These are phyloP conservation scores for Lycodopsis pacificus DNA, from an alignment of 2,797 vertebrate genomes.

Conservation along the genomic window DNA sequence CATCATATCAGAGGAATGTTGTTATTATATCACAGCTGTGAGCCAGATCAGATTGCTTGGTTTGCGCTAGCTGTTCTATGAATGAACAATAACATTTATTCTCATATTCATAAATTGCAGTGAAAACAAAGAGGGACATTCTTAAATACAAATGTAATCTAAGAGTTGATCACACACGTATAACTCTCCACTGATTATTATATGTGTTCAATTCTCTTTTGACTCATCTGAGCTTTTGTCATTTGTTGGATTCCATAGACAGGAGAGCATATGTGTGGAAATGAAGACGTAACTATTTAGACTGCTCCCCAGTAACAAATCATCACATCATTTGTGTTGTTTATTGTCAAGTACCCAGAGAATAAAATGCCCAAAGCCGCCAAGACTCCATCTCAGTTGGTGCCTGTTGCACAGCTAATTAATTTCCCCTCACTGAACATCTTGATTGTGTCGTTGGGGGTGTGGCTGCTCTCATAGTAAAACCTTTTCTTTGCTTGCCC, in stretches of 20 bases:
- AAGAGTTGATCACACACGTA: not conserved
- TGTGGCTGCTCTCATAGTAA: constrained; percentile 55
- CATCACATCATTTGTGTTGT: constrained; percentile 10
- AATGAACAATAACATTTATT: too few species aligned
- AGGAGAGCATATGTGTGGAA: not conserved
- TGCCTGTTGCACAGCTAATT: constrained; percentile 41
- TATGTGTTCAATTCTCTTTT: not conserved
- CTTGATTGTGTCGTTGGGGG: constrained; percentile 52
- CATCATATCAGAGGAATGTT: too few species aligned
- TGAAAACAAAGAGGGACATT: not conserved
- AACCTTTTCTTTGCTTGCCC: constrained; percentile 24
- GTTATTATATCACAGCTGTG: too few species aligned
- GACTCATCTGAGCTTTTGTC: not conserved
- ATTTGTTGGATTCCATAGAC: not conserved
- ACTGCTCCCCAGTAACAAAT: not conserved
- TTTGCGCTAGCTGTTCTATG: too few species aligned
- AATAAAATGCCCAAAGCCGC: constrained; percentile 19
- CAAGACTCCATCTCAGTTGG: constrained; percentile 7
- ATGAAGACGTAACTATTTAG: not conserved
- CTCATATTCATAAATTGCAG: too few species aligned
- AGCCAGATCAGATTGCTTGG: too few species aligned
- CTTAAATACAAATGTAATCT: not conserved
- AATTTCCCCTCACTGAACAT: constrained; percentile 33
- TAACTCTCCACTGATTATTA: not conserved
- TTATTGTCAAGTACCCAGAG: constrained; percentile 10